phyloP scores from a whole-genome alignment of 53 echinoderm and acorn worm species.

The Arbacia lixula region DNA sequence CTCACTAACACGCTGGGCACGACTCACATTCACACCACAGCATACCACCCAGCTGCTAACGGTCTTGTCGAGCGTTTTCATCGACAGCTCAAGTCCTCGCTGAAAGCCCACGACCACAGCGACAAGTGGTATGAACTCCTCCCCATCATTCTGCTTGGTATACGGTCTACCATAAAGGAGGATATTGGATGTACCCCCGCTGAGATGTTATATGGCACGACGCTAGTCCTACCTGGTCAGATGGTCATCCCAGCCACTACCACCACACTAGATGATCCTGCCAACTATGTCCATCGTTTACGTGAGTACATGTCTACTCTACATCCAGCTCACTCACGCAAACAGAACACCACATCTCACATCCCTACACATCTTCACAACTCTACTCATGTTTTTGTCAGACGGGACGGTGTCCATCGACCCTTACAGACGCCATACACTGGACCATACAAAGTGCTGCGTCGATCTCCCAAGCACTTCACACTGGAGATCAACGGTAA shows the following conservation, averaged over 20 bases:
- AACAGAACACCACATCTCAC: too few relatives aligned
- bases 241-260: slow-evolving; percentile 13
- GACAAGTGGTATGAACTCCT: slow-evolving; percentile 35
- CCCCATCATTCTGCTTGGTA: slow-evolving; percentile 55
- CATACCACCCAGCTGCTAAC: slow-evolving; percentile 66
- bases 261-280: slow-evolving; percentile 6
- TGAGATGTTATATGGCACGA: slow-evolving; percentile 66
- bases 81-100: slow-evolving; percentile 53
- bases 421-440: too few relatives aligned
- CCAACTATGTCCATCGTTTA: slow-evolving; percentile 37
- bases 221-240: slow-evolving; percentile 53
- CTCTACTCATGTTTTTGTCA: too few relatives aligned
- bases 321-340: too few relatives aligned
- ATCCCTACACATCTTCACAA: too few relatives aligned
- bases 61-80: slow-evolving; percentile 66
- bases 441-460: too few relatives aligned
- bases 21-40: slow-evolving; percentile 56
- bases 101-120: slow-evolving; percentile 58
- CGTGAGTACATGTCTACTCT: slow-evolving; percentile 34
- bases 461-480: too few relatives aligned
- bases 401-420: too few relatives aligned
- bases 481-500: too few relatives aligned
- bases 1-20: slow-evolving; percentile 45
- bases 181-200: too few relatives aligned
- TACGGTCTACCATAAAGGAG: slow-evolving; percentile 38